Percentiles rank a stretch among this genome's conserved stretches.
Conservation (phyloP, 2,797 vertebrate species). For the Pangasius djambal region DNA sequence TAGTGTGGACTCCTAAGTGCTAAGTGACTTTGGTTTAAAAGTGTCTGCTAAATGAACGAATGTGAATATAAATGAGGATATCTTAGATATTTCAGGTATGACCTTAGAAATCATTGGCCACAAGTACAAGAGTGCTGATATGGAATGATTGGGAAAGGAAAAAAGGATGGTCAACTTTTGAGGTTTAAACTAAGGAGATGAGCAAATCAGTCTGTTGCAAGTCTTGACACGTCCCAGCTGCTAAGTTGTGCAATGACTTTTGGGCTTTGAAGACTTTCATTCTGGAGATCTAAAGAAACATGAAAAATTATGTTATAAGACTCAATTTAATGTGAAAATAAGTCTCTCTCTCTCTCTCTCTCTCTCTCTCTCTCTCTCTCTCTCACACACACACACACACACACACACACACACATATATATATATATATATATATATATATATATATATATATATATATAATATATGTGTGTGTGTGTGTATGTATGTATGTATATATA, state of each 20-base stretch:
- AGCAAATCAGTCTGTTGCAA: conserved; percentile 3
- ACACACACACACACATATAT: too few species aligned
- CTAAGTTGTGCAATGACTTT: background rate
- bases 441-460: too few species aligned
- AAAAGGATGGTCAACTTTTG: background rate
- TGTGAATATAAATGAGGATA: background rate
- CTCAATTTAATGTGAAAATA: too few species aligned
- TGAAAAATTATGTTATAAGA: background rate
- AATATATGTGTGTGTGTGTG: too few species aligned
- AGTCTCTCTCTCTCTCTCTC: too few species aligned
- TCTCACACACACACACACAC: too few species aligned
- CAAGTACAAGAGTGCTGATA: background rate
- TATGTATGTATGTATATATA: too few species aligned
- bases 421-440: too few species aligned
- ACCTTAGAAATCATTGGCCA: background rate
- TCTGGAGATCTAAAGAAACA: background rate
- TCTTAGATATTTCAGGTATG: background rate
- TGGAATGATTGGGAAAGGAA: background rate
- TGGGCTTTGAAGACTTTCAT: background rate
- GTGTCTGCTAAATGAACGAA: background rate
- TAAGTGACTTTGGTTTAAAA: background rate
- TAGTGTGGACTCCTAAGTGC: background rate
- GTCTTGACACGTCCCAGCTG: background rate
- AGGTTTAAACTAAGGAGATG: background rate
- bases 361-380: too few species aligned